Evolutionary conservation across 1,140 invertebrate genomes (phyloP), one percentile per base, ranked within the genome.

Genomic region (Scaptomyza pallida): DNA sequence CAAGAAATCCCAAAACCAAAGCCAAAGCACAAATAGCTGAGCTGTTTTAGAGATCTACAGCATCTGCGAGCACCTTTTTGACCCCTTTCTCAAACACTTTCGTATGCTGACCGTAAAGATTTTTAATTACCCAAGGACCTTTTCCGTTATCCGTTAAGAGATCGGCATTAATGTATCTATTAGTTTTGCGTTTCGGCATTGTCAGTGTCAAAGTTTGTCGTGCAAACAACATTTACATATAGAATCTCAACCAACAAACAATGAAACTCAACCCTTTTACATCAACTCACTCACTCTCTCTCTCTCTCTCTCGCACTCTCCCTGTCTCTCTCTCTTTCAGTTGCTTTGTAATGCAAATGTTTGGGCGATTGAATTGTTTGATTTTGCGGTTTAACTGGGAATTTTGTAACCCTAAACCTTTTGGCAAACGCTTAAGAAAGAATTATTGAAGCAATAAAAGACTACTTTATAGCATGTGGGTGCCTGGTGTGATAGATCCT

Each of bases 171-270:
- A 82, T 88, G 82, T 86, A 88, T 86, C 82, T 86, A 86, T 86
- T 86, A 86, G 81, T 72, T 86, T 81, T 47, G 71, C 73, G 69
- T 74, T 80, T 74, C n/a, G 69, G 73, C 70, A 74, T 82, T 81
- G 62, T 76, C 43, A 40, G 69, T 45, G 59, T 63, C 64, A 67
- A 78, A 78, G 73, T 86, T 86, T 86, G 73, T 88, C 64, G 81
- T 62, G 81, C 82, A 85, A 85, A 85, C 81, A 85, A 65, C 73
- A 86, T 86, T 88, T 69, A 56, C 82, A 86, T 88, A 74, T 19
- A 26, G 55, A 69, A 76, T 79, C 59, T 44, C 13, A 47, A 63
- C 50, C 43, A 33, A n/a, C 12, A 19, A n/a, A 56, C 40, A 65
- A 64, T 23, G 35, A 59, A 35, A 2, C 26, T n/a, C 68, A 75